phyloP scores from a whole-genome alignment of 2,888 invertebrate species.

The Idaea straminata region DNA sequence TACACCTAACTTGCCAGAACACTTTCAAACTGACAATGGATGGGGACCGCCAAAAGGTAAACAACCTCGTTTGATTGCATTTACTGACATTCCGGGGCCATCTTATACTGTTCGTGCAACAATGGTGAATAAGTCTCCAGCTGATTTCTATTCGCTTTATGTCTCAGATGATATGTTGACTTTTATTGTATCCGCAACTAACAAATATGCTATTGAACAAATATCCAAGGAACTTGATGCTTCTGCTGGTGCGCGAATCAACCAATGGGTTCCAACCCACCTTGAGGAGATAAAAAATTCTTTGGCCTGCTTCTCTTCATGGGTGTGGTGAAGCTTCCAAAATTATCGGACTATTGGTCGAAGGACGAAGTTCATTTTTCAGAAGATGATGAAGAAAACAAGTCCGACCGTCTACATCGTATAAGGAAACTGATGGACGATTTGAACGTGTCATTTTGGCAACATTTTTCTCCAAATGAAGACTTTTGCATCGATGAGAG shows the following conservation, averaged over 20 bases:
- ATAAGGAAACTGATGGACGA: slow-evolving; percentile 3
- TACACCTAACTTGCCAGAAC: no score
- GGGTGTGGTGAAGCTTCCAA: slow-evolving; percentile 35
- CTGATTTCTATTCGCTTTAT: slow-evolving; percentile 17
- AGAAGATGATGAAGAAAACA: slow-evolving; percentile 33
- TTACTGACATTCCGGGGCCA: slow-evolving; percentile 13
- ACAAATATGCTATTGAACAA: slow-evolving; percentile 19
- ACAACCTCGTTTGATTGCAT: slow-evolving; percentile 9
- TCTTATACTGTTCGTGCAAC: slow-evolving; percentile 2
- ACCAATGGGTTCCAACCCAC: slow-evolving; percentile 29
- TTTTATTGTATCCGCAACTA: slow-evolving; percentile 18
- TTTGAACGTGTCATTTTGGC: slow-evolving; percentile 5
- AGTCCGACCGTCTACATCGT: slow-evolving; percentile 14
- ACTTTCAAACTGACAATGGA: no score
- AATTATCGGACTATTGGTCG: slow-evolving; percentile 37
- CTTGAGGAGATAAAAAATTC: slow-evolving; percentile 32
- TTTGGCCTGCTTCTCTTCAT: slow-evolving; percentile 38
- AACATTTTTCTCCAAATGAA: slow-evolving; percentile 20
- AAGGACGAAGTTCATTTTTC: slow-evolving; percentile 38
- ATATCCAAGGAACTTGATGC: slow-evolving; percentile 12
- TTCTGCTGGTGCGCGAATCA: slow-evolving; percentile 12
- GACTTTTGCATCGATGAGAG: slow-evolving; percentile 21
- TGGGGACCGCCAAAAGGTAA: slow-evolving; percentile 3
- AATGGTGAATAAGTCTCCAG: slow-evolving; percentile 9
- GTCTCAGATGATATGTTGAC: slow-evolving; percentile 21